phyloP scores from a whole-genome alignment of 2,888 invertebrate genomes.

The Cyrtodaria siliqua region DNA sequence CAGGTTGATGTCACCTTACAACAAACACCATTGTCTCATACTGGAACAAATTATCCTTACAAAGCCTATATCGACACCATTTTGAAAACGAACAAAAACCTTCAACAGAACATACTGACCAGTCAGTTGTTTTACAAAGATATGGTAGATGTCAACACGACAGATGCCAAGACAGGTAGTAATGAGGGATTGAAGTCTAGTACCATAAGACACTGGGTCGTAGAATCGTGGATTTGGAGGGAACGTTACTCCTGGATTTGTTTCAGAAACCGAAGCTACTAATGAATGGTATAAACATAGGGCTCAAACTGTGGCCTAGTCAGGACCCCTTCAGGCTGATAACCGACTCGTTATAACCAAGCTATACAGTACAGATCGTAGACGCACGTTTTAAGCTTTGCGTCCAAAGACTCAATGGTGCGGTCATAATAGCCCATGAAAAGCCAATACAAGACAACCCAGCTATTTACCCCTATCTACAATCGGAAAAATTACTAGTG shows the following conservation, averaged over 20 bases:
- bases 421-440: slow-evolving; percentile 34
- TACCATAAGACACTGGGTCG: slow-evolving; percentile 23
- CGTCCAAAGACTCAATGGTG: slow-evolving; percentile 30
- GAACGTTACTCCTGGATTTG: slow-evolving; percentile 34
- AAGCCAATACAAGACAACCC: slow-evolving; percentile 26
- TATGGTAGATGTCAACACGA: slow-evolving; percentile 12
- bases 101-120: slow-evolving; percentile 32
- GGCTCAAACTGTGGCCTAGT: too few species aligned
- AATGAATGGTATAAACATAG: slow-evolving; percentile 45
- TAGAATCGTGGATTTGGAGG: slow-evolving; percentile 40
- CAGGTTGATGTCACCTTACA: too few species aligned
- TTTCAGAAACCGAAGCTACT: slow-evolving; percentile 42
- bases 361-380: slow-evolving; percentile 35
- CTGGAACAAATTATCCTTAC: too few species aligned
- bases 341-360: slow-evolving; percentile 4
- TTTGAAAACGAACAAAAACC: too few species aligned
- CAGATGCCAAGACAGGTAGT: too few species aligned
- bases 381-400: slow-evolving; percentile 51
- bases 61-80: too few species aligned
- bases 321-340: slow-evolving; percentile 42
- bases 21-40: too few species aligned
- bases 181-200: slow-evolving; percentile 20
- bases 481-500: too few species aligned
- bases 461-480: slow-evolving; percentile 46
- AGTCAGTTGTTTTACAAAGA: too few species aligned